A percentile compares a stretch with the other conserved stretches of the same genome.
phyloP scores from a whole-genome alignment of 64 coral and sea anemone species.

The Exaiptasia diaphana region DNA sequence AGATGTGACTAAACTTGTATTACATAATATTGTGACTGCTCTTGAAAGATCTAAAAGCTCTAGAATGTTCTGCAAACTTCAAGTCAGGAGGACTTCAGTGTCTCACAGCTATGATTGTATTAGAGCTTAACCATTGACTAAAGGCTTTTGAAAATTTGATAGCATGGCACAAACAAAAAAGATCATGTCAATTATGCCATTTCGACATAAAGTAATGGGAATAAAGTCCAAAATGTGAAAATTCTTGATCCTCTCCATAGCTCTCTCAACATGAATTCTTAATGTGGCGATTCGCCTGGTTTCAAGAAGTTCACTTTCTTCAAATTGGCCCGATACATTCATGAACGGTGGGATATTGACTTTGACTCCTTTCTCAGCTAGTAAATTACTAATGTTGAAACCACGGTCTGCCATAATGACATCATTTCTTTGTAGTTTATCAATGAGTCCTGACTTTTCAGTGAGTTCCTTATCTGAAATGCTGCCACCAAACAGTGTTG shows the following conservation, averaged over 20 bases:
- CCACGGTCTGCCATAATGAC: slow-evolving; percentile 65
- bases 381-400: slow-evolving; percentile 51
- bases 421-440: slow-evolving; percentile 47
- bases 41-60: no score
- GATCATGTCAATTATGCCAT: no score
- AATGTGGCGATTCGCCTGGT: slow-evolving; percentile 46
- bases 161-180: no score
- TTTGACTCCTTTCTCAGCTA: slow-evolving; percentile 43
- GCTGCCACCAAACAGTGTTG: slow-evolving; percentile 59
- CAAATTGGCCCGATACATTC: slow-evolving; percentile 55
- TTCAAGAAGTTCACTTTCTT: slow-evolving; percentile 49
- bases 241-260: slow-evolving; percentile 57
- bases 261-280: slow-evolving; percentile 51
- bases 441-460: slow-evolving; percentile 39
- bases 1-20: no score
- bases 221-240: slow-evolving; percentile 68
- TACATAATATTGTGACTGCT: no score
- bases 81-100: no score
- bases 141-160: no score
- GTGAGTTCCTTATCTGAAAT: slow-evolving; percentile 64
- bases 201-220: no score
- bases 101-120: no score
- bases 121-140: no score
- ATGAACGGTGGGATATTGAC: slow-evolving; percentile 74
- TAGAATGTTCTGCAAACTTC: no score